Base-by-base conservation (phyloP, 2,888 invertebrate species). In the Parochlus steinenii region DNA sequence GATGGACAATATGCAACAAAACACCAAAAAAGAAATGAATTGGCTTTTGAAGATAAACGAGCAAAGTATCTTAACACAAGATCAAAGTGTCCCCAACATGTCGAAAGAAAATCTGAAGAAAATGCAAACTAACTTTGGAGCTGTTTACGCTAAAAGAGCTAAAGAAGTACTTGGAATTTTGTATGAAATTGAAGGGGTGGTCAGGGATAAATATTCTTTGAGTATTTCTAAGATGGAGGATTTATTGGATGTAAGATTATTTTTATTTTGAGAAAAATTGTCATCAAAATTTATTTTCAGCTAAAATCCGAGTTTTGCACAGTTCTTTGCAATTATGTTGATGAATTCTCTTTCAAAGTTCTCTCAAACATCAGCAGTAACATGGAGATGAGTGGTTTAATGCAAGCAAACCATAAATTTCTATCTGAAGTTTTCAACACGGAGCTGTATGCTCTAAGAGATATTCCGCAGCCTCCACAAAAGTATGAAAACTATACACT, bases 291-390 rank as follows among this genome's bases (percentile, higher is more conserved):
- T n/a, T 14, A 14, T 28, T 10, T 30, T 2, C 46, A 50, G 29
- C 39, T 59, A 1, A 59, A 58, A 41, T 48, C 47, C 2, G 54
- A 58, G 42, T 52, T 58, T 42, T 47, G 58, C 5, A 44, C 47
- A 19, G 49, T 52, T 32, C 45, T 58, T 1, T 46, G 48, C 3
- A 48, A 55, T 29, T 53, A 51, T 37, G 43, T 59, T 12, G 56
- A 59, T 40, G 58, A 57, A 43, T 59, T 57, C 33, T 53, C 56
- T 10, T 53, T 53, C 40, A 55, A 54, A 41, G 56, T 52, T 22
- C 47, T 59, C 46, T 57, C 58, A 3, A 55, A 59, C 32, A 52
- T 58, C 23, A 55, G 58, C 32, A 45, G 59, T 8, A 59, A 59
- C 45, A 59, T 59, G 59, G 52, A 53, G 56, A 15, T 59, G 41